A percentile compares a stretch with the other conserved stretches of the same genome.
phyloP scores from a whole-genome alignment of 2,888 invertebrate species.

The Biston betularia region DNA sequence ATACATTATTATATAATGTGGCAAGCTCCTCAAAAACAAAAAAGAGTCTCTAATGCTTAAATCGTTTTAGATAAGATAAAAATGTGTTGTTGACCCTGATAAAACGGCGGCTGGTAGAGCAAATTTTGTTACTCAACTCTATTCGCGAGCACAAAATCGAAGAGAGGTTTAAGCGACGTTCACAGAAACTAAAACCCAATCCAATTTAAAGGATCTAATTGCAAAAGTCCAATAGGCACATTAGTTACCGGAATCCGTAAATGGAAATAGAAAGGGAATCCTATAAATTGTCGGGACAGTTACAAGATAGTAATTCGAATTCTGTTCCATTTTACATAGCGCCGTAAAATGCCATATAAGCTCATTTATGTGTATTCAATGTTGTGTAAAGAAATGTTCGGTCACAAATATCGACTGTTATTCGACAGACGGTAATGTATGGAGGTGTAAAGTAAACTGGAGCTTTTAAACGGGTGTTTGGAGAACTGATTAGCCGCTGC shows the following conservation, averaged over 20 bases:
- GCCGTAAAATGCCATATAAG: slow-evolving; percentile 42
- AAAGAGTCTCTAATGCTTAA: background rate
- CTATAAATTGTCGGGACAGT: slow-evolving; percentile 47
- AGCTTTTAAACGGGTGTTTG: slow-evolving; percentile 60
- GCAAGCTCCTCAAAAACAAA: too few species aligned
- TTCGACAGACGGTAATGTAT: slow-evolving; percentile 50
- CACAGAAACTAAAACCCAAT: slow-evolving; percentile 23
- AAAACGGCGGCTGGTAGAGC: background rate
- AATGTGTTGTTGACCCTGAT: background rate
- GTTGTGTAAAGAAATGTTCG: slow-evolving; percentile 39
- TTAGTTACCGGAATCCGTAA: slow-evolving; percentile 41
- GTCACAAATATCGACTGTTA: slow-evolving; percentile 53
- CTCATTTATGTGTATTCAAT: slow-evolving; percentile 40
- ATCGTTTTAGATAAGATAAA: background rate
- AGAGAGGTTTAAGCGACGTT: slow-evolving; percentile 8
- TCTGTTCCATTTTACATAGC: slow-evolving; percentile 42
- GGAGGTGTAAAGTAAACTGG: slow-evolving; percentile 59
- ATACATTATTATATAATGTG: too few species aligned
- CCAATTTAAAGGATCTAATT: slow-evolving; percentile 37
- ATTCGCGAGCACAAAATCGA: background rate
- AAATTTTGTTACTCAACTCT: background rate
- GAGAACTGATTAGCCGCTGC: slow-evolving; percentile 59
- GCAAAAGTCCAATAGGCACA: slow-evolving; percentile 40
- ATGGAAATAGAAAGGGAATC: slow-evolving; percentile 46
- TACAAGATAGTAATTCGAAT: slow-evolving; percentile 47